Evolutionary conservation across 1,140 invertebrate genomes (phyloP), one percentile per base, ranked within the genome.

Genomic region (Pantala flavescens): DNA sequence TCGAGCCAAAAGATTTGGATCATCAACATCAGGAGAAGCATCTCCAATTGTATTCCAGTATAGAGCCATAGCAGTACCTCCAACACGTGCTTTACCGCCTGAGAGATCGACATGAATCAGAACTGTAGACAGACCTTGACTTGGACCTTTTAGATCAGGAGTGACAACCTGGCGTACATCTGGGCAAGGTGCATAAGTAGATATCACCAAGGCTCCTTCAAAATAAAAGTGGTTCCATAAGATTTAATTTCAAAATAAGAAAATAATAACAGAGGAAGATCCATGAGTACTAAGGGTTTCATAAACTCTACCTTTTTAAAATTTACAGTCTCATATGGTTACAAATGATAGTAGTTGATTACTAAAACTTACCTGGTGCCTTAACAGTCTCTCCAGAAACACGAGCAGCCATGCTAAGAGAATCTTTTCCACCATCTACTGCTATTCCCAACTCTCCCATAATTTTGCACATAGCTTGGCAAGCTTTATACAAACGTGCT

Each of bases 341-440:
- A 42, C 42, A 70, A 43, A 76, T 42, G 74, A 43, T 24, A 9
- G 19, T 70, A 11, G 10, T 24, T 36, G 1, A 75, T 14, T 49
- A 76, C 43, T 63, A 16, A 3, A 3, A 63, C 72, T 71, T 77
- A 81, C 81, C 94, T 5, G 96, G 96, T 16, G 95, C 91, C 83
- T 95, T 97, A 0, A 98, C 90, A 3, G 91, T 88, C 23, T 88
- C 83, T 10, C 85, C 85, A 16, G 82, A 84, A 7, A 97, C 90
- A 78, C 93, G 86, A 0, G 96, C 96, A 23, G 96, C 95, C 97
- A 99, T 99, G 76, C 95, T 98, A 0, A 98, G 84, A 0, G 97
- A 99, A 84, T 99, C 97, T 82, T 99, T 99, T 21, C 97, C 97
- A 21, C 97, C 97, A 83, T 99, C 97, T 70, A 99, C 88, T 24